Evolutionary conservation across 1,140 invertebrate genomes (phyloP).

Genomic region (Hydropsyche tenuis): DNA sequence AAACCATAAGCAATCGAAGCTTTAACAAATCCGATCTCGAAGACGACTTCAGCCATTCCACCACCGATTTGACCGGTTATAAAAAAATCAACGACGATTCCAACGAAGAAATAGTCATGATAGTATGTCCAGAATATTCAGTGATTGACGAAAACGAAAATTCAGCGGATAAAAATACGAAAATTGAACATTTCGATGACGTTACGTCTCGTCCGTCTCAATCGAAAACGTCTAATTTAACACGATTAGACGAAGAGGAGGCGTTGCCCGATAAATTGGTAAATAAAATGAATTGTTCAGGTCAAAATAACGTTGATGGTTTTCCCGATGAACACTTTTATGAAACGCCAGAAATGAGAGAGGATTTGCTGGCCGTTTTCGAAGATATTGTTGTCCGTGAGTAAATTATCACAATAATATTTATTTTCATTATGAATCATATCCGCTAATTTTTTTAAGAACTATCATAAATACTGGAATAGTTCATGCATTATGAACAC

Average conservation of each 20-base stretch:
- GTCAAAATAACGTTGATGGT: background rate
- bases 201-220: background rate
- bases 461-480: no score
- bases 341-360: slow-evolving; percentile 24
- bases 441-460: no score
- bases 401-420: no score
- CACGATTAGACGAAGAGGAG: slow-evolving; percentile 5
- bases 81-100: slow-evolving; percentile 17
- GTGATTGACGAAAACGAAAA: background rate
- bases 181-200: background rate
- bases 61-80: background rate
- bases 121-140: slow-evolving; percentile 10
- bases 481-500: no score
- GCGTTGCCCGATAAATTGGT: background rate
- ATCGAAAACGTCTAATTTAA: background rate
- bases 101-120: background rate
- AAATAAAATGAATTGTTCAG: background rate
- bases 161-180: background rate
- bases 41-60: background rate
- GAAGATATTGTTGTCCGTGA: background rate
- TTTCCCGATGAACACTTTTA: slow-evolving; percentile 21
- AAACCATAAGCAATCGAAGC: background rate
- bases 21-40: background rate
- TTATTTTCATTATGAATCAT: no score
- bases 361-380: slow-evolving; percentile 11